Percentiles rank a stretch among this genome's conserved stretches.
Conservation (phyloP, 1,140 invertebrate species). For the Matsumurasca onukii region DNA sequence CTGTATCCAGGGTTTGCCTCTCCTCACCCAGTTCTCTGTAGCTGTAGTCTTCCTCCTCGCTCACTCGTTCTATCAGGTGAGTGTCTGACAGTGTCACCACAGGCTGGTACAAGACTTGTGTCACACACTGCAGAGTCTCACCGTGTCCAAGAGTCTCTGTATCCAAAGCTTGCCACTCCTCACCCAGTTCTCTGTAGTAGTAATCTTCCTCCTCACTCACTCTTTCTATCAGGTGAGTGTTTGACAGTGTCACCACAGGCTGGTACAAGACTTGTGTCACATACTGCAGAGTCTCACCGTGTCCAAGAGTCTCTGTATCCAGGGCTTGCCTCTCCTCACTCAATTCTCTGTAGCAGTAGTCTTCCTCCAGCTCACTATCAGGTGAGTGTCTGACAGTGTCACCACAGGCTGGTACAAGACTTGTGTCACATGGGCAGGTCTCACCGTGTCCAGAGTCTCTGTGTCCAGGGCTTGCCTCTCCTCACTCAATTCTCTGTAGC, state of each 20-base stretch:
- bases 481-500: constrained; percentile 50
- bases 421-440: neutral
- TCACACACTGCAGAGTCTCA: neutral
- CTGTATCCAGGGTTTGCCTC: constrained; percentile 47
- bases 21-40: constrained; percentile 50
- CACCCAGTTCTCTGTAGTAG: constrained; percentile 49
- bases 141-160: constrained; percentile 38
- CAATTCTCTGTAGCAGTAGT: constrained; percentile 51
- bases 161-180: constrained; percentile 49
- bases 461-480: constrained; percentile 49
- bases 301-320: constrained; percentile 43
- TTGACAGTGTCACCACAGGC: neutral
- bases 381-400: constrained; percentile 38
- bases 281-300: neutral
- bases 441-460: constrained; percentile 34
- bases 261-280: neutral
- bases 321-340: constrained; percentile 49
- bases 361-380: constrained; percentile 43
- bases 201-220: constrained; percentile 47
- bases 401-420: too few species aligned
- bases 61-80: constrained; percentile 46
- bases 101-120: too few species aligned
- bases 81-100: constrained; percentile 31
- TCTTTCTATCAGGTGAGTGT: constrained; percentile 42
- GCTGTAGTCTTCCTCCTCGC: constrained; percentile 48